These are phyloP conservation scores for Saxidomus purpurata DNA, from an alignment of 1,140 invertebrate genomes.

Conservation along the genomic window DNA sequence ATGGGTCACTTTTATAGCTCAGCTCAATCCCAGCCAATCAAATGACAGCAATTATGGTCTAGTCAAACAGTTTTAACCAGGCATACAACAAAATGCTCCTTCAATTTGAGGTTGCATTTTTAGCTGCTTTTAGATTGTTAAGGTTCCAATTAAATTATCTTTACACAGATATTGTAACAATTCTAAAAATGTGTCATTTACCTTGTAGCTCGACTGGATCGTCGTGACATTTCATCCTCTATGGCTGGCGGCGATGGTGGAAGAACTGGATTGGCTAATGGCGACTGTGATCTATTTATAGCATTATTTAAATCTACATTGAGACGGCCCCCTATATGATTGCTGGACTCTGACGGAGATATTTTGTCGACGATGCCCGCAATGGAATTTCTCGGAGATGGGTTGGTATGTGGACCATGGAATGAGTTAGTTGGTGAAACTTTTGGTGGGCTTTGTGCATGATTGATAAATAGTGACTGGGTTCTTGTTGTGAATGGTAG, in stretches of 20 bases:
- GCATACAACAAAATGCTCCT: too few relatives aligned
- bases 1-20: too few relatives aligned
- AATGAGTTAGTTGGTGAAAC: constrained; percentile 76
- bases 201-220: constrained; percentile 69
- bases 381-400: constrained; percentile 81
- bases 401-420: constrained; percentile 82
- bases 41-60: too few relatives aligned
- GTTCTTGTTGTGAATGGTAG: constrained; percentile 81
- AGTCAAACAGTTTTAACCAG: too few relatives aligned
- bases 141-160: too few relatives aligned
- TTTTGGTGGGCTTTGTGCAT: constrained; percentile 72
- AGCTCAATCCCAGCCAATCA: too few relatives aligned
- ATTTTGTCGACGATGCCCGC: constrained; percentile 81
- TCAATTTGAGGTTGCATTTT: too few relatives aligned
- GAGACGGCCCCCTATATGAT: constrained; percentile 72
- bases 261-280: constrained; percentile 64
- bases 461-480: constrained; percentile 81
- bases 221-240: constrained; percentile 65
- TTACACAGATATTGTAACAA: too few relatives aligned
- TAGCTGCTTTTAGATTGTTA: too few relatives aligned
- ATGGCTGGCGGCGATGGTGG: constrained; percentile 49
- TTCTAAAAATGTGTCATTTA: neutral
- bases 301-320: constrained; percentile 80
- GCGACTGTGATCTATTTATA: constrained; percentile 78
- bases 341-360: constrained; percentile 76